Evolutionary conservation across 2,797 vertebrate species (phyloP).

Genomic region (Chrosomus eos): DNA sequence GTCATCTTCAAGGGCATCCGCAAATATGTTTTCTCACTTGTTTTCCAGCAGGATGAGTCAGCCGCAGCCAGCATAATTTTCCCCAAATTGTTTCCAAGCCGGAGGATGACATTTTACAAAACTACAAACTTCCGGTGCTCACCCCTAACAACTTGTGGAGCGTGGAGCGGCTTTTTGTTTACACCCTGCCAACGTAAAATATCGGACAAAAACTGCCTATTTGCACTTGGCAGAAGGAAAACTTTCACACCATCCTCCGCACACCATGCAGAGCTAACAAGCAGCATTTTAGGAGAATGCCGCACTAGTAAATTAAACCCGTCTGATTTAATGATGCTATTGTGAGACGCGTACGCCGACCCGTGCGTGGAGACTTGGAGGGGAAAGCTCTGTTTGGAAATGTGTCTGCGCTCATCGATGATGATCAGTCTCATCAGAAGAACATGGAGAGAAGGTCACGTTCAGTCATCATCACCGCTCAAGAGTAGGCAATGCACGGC

Average conservation of each 20-base stretch:
- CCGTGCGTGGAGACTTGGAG: slow-evolving; percentile 29
- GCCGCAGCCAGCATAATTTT: slow-evolving; percentile 47
- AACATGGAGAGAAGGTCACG: slow-evolving; percentile 36
- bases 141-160: slow-evolving; percentile 49
- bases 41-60: slow-evolving; percentile 62
- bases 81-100: slow-evolving; percentile 55
- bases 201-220: slow-evolving; percentile 60
- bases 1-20: slow-evolving; percentile 61
- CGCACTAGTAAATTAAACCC: slow-evolving; percentile 52
- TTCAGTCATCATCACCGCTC: slow-evolving; percentile 14
- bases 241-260: slow-evolving; percentile 57
- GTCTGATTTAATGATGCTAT: slow-evolving; percentile 67
- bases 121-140: slow-evolving; percentile 52
- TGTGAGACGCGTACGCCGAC: slow-evolving; percentile 43
- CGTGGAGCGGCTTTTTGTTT: slow-evolving; percentile 56
- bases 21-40: slow-evolving; percentile 61
- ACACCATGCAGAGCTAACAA: slow-evolving; percentile 58
- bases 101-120: slow-evolving; percentile 53
- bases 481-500: slow-evolving; percentile 4
- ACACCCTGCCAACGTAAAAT: slow-evolving; percentile 51
- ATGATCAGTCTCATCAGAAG: slow-evolving; percentile 47
- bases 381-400: slow-evolving; percentile 33
- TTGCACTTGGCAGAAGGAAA: slow-evolving; percentile 64
- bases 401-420: slow-evolving; percentile 4
- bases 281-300: slow-evolving; percentile 53